Percentiles rank a stretch among this genome's conserved stretches.
Evolutionary conservation across 2,113 vertebrate genomes (phyloP).

Genomic region (Odocoileus hemionus): DNA sequence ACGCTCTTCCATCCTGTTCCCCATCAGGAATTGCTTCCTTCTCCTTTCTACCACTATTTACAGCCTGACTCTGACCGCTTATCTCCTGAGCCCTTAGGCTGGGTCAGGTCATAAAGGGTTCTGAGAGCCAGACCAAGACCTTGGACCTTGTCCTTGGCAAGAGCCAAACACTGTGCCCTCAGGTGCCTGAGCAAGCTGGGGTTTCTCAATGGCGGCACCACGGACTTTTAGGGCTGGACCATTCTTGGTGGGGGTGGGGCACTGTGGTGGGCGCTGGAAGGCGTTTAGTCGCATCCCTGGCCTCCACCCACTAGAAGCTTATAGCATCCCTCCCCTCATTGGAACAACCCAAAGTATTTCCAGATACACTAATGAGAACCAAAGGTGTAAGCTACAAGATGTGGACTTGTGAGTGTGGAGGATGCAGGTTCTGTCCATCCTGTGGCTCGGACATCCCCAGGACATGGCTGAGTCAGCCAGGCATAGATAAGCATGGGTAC

Average conservation of each 20-base stretch:
- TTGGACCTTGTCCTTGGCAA: neutral
- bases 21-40: neutral
- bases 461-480: neutral
- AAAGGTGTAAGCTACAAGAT: neutral
- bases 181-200: fast-evolving
- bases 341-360: neutral
- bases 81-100: neutral
- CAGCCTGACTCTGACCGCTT: neutral
- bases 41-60: neutral
- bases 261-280: neutral
- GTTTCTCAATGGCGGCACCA: fast-evolving
- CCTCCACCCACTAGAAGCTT: neutral
- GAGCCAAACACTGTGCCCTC: fast-evolving
- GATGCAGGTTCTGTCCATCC: neutral
- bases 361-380: neutral
- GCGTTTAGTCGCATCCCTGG: fast-evolving
- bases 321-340: too few relatives aligned
- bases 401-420: fast-evolving
- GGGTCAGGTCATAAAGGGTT: neutral
- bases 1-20: neutral
- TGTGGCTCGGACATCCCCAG: neutral
- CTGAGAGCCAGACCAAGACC: neutral
- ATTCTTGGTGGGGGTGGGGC: fast-evolving
- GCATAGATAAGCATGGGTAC: neutral
- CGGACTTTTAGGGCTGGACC: fast-evolving